Conservation (phyloP, 37 sponge, comb jelly and placozoan genomes). For the Ephydatia muelleri region DNA sequence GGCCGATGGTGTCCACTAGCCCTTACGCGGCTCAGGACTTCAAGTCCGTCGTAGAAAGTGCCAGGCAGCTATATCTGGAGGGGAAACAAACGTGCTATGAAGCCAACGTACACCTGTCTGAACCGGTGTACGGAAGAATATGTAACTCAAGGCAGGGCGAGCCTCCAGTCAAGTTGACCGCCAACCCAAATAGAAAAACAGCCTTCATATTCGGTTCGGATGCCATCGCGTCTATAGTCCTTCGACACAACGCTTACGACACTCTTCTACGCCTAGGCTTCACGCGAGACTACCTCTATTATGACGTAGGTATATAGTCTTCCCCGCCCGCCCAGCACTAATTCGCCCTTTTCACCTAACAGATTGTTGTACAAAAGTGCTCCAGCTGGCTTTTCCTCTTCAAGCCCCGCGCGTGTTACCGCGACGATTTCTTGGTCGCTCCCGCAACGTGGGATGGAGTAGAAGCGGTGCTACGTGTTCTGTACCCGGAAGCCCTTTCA, state of each 20-base stretch:
- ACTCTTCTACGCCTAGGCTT: conserved; percentile 43
- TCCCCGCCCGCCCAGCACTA: too few relatives aligned
- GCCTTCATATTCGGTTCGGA: conserved; percentile 67
- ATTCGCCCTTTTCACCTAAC: neutral
- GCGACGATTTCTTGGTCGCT: neutral
- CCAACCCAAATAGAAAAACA: conserved; percentile 33
- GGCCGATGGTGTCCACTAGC: too few relatives aligned
- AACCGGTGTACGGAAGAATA: conserved; percentile 43
- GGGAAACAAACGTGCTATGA: too few relatives aligned
- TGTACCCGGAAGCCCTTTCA: conserved; percentile 32
- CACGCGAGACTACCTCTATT: conserved; percentile 29
- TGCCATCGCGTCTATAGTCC: conserved; percentile 30
- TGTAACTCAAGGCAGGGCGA: neutral
- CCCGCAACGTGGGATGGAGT: conserved; percentile 77
- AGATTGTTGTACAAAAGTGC: conserved; percentile 38
- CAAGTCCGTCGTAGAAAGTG: too few relatives aligned
- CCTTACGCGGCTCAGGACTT: too few relatives aligned
- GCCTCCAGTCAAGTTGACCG: conserved; percentile 25
- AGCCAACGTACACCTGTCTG: neutral
- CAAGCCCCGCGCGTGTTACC: neutral
- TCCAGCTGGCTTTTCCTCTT: conserved; percentile 60
- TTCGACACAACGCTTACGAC: conserved; percentile 9
- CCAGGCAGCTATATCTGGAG: too few relatives aligned
- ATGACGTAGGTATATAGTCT: conserved; percentile 17
- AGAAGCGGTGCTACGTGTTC: neutral